Conservation (phyloP, 2,888 invertebrate genomes). For the Amphiduros pacificus region DNA sequence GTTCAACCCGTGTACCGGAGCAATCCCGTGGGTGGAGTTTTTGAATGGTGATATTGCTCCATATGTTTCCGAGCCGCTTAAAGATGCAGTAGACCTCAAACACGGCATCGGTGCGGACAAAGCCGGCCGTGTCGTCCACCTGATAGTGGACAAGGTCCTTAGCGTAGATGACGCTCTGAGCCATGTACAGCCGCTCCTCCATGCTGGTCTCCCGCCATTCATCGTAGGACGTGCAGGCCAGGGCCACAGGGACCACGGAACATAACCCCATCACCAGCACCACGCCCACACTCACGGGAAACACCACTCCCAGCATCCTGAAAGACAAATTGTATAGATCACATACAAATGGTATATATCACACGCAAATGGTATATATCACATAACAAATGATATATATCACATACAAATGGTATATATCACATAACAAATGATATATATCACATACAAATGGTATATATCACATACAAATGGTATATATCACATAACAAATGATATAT, state of each 20-base stretch:
- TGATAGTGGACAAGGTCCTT: neutral
- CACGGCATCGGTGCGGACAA: neutral
- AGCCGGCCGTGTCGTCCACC: neutral
- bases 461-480: no score
- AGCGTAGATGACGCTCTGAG: neutral
- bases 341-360: no score
- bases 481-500: no score
- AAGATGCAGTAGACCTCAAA: conserved; percentile 6
- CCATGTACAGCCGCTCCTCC: neutral
- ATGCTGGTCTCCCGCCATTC: neutral
- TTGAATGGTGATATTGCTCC: neutral
- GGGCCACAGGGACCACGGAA: neutral
- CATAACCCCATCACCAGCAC: no score
- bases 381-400: no score
- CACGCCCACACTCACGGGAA: no score
- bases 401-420: no score
- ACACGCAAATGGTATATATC: no score
- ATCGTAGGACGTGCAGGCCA: neutral
- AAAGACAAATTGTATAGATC: no score
- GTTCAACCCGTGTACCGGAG: neutral
- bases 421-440: no score
- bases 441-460: no score
- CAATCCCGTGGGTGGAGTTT: neutral
- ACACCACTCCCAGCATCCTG: no score
- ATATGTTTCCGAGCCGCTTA: neutral